phyloP scores from a whole-genome alignment of 2,797 vertebrate species.

The Serranus cabrilla region DNA sequence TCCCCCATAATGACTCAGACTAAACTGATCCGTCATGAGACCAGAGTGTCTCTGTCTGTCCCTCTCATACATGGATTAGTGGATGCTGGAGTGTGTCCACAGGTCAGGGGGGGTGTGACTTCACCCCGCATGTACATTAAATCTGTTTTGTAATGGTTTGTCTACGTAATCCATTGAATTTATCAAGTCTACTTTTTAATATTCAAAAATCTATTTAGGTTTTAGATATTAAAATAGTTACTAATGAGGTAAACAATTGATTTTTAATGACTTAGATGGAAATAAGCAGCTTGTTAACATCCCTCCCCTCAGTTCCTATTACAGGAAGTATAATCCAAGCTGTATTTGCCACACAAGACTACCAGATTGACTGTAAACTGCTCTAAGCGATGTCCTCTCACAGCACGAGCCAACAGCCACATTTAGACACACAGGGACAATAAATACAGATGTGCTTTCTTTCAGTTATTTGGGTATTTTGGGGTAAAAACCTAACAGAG shows the following conservation, averaged over 20 bases:
- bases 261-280: constrained; percentile 17
- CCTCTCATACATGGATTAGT: constrained; percentile 55
- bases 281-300: constrained; percentile 19
- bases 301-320: constrained; percentile 57
- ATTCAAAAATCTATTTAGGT: no score
- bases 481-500: neutral
- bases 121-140: constrained; percentile 1
- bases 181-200: no score
- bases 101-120: constrained; percentile 41
- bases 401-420: neutral
- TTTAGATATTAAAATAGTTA: no score
- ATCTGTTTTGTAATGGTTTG: neutral
- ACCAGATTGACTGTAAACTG: neutral
- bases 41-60: constrained; percentile 17
- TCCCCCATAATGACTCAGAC: constrained; percentile 60
- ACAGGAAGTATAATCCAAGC: constrained; percentile 34
- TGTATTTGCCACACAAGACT: neutral
- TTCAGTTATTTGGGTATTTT: neutral
- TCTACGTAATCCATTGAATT: neutral
- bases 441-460: neutral
- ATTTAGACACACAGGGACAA: neutral
- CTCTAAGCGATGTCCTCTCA: neutral
- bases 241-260: no score
- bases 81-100: constrained; percentile 32
- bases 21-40: constrained; percentile 55